These are phyloP conservation scores for Bellardia pandia DNA, from an alignment of 2,888 invertebrate species.

Conservation along the genomic window DNA sequence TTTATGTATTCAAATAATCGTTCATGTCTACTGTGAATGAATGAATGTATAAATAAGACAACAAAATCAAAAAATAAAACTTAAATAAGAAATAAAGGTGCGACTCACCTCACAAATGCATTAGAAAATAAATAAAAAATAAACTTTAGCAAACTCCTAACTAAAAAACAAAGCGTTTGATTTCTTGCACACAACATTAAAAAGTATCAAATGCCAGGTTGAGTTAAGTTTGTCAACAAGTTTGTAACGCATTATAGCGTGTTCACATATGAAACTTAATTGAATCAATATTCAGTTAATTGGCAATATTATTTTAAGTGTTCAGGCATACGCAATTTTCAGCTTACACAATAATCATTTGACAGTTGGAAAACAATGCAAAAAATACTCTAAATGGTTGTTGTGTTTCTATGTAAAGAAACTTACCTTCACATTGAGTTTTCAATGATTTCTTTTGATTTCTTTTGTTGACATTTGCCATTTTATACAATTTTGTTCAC, in stretches of 20 bases:
- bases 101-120: conserved; percentile 20
- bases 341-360: too few species aligned
- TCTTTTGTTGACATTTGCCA: too few species aligned
- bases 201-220: conserved; percentile 13
- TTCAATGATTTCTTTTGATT: too few species aligned
- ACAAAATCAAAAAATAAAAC: conserved; percentile 6
- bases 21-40: conserved; percentile 8
- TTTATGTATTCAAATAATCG: conserved; percentile 39
- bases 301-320: too few species aligned
- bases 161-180: conserved; percentile 17
- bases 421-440: too few species aligned
- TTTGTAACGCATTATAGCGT: conserved; percentile 12
- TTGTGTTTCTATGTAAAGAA: too few species aligned
- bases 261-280: too few species aligned
- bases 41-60: conserved; percentile 40
- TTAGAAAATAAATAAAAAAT: conserved; percentile 38
- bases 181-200: conserved; percentile 13
- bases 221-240: conserved; percentile 23
- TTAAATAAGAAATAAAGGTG: conserved; percentile 42
- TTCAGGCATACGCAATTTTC: too few species aligned
- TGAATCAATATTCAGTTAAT: too few species aligned
- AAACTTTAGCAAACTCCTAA: conserved; percentile 46
- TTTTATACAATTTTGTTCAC: too few species aligned
- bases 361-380: too few species aligned
- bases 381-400: too few species aligned